Conservation (phyloP, 2,797 vertebrate genomes). For the Characodon lateralis region DNA sequence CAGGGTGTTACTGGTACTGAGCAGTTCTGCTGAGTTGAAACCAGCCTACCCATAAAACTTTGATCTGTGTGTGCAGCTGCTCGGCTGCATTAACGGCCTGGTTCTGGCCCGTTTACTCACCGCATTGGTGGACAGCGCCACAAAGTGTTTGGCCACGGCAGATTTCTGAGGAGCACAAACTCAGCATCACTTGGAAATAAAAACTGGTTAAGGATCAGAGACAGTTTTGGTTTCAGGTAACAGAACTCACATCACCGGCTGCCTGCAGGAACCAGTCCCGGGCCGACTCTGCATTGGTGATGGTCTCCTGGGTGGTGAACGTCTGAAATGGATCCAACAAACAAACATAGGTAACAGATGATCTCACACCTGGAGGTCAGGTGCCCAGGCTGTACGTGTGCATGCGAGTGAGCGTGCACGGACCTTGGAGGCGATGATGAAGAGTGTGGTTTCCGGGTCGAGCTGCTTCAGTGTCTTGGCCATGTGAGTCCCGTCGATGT, state of each 20-base stretch:
- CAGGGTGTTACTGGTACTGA: not conserved
- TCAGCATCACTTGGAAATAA: not conserved
- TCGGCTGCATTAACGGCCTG: too few species aligned
- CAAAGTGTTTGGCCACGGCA: constrained; percentile 94
- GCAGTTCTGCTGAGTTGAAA: too few species aligned
- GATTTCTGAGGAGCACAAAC: constrained; percentile 75
- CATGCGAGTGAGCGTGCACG: not conserved
- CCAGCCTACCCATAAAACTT: not conserved
- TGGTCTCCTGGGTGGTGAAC: constrained; percentile 98
- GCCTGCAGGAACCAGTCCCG: constrained; percentile 91
- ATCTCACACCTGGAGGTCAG: not conserved
- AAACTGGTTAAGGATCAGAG: not conserved
- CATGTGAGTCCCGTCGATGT: constrained; percentile 96
- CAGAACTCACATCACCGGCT: constrained; percentile 87
- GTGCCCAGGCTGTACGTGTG: not conserved
- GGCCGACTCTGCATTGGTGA: constrained; percentile 96
- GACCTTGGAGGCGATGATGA: constrained; percentile 97
- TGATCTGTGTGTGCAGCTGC: not conserved
- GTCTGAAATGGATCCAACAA: constrained; percentile 79
- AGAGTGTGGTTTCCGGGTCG: constrained; percentile 88
- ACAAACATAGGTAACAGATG: constrained; percentile 3
- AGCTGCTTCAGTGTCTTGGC: constrained; percentile 90
- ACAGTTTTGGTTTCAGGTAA: not conserved
- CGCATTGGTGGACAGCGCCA: constrained; percentile 94
- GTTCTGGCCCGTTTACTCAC: constrained; percentile 77